Conservation (phyloP, 1,140 invertebrate genomes). For the Nylanderia fulva region DNA sequence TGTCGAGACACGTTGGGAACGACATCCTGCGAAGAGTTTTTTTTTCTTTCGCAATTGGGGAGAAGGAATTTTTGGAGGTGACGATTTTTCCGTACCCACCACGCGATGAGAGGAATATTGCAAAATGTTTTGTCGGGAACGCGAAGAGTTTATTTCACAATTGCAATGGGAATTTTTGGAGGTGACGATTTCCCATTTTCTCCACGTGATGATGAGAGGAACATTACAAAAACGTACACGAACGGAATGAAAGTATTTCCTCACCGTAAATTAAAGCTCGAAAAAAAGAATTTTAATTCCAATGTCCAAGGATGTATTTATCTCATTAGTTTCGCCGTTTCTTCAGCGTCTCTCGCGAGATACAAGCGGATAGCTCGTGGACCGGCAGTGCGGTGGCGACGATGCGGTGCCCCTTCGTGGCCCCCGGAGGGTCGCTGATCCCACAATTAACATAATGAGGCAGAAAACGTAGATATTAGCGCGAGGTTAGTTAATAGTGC, state of each 20-base stretch:
- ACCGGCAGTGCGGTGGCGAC: slow-evolving; percentile 19
- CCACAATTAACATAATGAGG: slow-evolving; percentile 80
- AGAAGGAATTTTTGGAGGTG: slow-evolving; percentile 10
- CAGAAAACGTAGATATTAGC: slow-evolving; percentile 78
- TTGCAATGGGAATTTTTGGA: no score
- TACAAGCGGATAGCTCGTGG: slow-evolving; percentile 10
- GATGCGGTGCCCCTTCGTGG: slow-evolving; percentile 63
- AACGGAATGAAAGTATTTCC: neutral
- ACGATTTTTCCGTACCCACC: no score
- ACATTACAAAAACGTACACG: neutral
- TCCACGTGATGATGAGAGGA: no score
- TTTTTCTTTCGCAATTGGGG: neutral
- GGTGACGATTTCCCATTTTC: no score
- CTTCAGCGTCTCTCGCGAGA: neutral
- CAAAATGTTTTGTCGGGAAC: no score
- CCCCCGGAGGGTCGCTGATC: slow-evolving; percentile 67
- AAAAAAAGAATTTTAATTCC: neutral
- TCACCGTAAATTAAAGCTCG: neutral
- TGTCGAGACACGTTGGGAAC: slow-evolving; percentile 55
- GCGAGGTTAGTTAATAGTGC: slow-evolving; percentile 79
- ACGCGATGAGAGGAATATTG: no score
- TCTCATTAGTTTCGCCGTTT: neutral
- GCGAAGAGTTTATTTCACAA: no score
- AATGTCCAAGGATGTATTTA: neutral
- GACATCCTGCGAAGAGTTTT: slow-evolving; percentile 2